Conservation (phyloP, 2,113 vertebrate genomes). For the Nothocercus nigrocapillus region DNA sequence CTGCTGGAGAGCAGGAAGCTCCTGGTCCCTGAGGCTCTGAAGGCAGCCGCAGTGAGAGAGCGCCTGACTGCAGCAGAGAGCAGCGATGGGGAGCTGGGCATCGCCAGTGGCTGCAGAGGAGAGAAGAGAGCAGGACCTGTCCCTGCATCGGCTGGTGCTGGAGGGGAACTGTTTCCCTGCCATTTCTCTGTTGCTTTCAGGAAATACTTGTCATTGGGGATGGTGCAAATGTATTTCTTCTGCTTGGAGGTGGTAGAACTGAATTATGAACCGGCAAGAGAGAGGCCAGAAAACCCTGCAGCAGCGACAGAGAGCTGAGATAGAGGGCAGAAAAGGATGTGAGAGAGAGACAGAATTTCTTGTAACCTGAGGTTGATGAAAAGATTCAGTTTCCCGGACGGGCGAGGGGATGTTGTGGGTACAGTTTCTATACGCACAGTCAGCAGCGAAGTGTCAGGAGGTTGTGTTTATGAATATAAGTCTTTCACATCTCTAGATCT, state of each 20-base stretch:
- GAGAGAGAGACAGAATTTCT: neutral
- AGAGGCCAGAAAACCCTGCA: neutral
- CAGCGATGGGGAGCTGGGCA: fast-evolving
- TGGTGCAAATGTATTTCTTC: neutral
- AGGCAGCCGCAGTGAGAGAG: neutral
- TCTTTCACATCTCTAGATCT: neutral
- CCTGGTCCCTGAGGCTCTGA: neutral
- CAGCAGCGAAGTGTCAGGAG: neutral
- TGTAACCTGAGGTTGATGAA: neutral
- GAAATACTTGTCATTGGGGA: neutral
- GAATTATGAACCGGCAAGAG: neutral
- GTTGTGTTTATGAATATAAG: fast-evolving
- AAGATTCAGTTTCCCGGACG: neutral
- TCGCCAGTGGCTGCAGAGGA: fast-evolving
- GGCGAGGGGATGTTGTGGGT: neutral
- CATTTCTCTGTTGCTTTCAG: neutral
- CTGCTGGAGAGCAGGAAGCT: neutral
- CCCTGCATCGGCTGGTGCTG: neutral
- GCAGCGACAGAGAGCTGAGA: neutral
- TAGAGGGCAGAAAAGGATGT: neutral
- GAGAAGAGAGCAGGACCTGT: neutral
- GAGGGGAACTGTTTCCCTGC: neutral
- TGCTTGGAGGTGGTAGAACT: neutral
- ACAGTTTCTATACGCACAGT: neutral
- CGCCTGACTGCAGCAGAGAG: neutral